Conservation (phyloP, 2,888 invertebrate species). For the Agriopis leucophaearia region DNA sequence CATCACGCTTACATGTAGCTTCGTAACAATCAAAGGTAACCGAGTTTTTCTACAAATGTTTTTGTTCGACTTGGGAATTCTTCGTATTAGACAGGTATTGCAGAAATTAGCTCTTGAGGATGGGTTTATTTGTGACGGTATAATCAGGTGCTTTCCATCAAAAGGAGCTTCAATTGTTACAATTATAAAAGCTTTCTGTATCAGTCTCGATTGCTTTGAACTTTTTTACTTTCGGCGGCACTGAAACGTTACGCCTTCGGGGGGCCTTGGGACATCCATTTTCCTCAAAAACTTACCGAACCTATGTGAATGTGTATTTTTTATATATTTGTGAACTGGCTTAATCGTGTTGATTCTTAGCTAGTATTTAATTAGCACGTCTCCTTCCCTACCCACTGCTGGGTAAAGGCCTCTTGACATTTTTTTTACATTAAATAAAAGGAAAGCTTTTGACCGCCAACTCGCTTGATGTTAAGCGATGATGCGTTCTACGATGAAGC, state of each 20-base stretch:
- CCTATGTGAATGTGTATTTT: no score
- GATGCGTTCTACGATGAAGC: no score
- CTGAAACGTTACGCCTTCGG: not conserved
- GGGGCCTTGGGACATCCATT: not conserved
- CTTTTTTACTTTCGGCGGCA: not conserved
- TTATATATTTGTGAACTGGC: no score
- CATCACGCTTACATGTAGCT: constrained; percentile 15
- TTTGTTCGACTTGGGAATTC: constrained; percentile 8
- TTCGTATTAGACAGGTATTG: constrained; percentile 16
- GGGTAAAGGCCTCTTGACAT: no score
- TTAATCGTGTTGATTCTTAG: no score
- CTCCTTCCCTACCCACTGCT: no score
- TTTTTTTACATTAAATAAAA: no score
- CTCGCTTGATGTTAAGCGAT: no score
- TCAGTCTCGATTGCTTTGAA: not conserved
- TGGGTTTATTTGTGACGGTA: constrained; percentile 1
- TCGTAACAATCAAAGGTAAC: constrained; percentile 20
- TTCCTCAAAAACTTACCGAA: no score
- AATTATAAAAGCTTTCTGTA: constrained; percentile 5
- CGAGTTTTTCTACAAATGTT: constrained; percentile 11
- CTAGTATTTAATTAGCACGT: no score
- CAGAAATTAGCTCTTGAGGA: constrained; percentile 3
- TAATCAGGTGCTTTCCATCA: constrained; percentile 5
- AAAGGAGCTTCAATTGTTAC: constrained; percentile 1
- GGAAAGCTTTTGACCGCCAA: no score